Evolutionary conservation across 2,113 vertebrate genomes (phyloP).

Genomic region (Campylorhamphus procurvoides): DNA sequence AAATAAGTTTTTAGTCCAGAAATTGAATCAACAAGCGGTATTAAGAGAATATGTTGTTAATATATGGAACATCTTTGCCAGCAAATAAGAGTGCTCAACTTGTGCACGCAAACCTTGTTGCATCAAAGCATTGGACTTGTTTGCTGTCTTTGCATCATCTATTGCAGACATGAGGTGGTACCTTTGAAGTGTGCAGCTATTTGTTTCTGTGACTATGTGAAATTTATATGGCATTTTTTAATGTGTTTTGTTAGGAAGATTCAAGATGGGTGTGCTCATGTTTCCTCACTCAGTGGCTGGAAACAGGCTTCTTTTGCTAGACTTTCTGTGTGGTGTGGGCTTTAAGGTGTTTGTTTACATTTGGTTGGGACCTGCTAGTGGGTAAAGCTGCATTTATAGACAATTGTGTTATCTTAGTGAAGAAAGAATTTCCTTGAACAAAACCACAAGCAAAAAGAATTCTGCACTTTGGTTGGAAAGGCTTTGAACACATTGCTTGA

Average conservation of each 20-base stretch:
- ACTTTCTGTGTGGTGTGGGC: neutral
- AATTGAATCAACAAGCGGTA: neutral
- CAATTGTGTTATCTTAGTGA: neutral
- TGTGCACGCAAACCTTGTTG: neutral
- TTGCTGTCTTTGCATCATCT: neutral
- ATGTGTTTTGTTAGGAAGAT: neutral
- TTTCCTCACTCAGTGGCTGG: neutral
- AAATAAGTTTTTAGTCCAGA: neutral
- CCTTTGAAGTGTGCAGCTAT: neutral
- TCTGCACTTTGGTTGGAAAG: neutral
- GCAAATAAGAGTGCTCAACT: neutral
- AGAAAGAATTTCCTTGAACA: neutral
- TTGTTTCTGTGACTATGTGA: neutral
- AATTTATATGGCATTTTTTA: neutral
- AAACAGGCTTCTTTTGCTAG: neutral
- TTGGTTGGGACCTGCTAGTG: neutral
- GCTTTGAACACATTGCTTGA: accelerated
- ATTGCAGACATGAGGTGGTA: neutral
- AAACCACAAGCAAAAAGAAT: neutral
- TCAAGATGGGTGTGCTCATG: neutral
- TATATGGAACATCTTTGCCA: neutral
- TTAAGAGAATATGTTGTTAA: neutral
- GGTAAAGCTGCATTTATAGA: neutral
- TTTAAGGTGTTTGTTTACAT: neutral
- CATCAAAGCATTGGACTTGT: neutral